These are phyloP conservation scores for Cremastobaeus sp. DNA, from an alignment of 2,888 invertebrate genomes.

Conservation along the genomic window DNA sequence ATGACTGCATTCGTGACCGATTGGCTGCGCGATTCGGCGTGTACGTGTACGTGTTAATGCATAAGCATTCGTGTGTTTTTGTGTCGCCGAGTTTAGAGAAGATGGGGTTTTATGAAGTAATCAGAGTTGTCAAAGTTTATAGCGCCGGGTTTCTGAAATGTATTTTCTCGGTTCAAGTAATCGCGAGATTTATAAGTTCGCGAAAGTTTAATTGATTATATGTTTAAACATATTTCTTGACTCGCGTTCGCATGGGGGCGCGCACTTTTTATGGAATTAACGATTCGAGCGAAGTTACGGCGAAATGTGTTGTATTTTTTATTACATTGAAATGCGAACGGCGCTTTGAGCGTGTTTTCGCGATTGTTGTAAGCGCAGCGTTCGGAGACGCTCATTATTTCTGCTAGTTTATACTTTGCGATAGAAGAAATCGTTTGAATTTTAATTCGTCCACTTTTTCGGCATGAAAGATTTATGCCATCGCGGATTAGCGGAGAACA, in stretches of 20 bases:
- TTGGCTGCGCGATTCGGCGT: slow-evolving; percentile 10
- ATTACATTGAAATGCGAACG: too few species aligned
- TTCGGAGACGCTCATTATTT: background rate
- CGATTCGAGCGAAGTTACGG: too few species aligned
- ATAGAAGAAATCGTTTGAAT: slow-evolving; percentile 6
- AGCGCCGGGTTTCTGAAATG: slow-evolving; percentile 32
- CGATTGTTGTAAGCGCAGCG: too few species aligned
- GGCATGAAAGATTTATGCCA: slow-evolving; percentile 27
- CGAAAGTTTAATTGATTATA: slow-evolving; percentile 53
- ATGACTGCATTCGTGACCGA: slow-evolving; percentile 32
- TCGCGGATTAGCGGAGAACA: slow-evolving; percentile 1
- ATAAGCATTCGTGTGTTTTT: background rate
- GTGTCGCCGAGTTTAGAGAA: slow-evolving; percentile 22
- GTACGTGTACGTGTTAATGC: background rate
- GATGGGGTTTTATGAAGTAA: slow-evolving; percentile 39
- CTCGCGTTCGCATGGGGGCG: slow-evolving; percentile 3
- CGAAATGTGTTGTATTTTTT: too few species aligned
- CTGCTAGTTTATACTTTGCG: background rate
- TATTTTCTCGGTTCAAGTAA: slow-evolving; percentile 40
- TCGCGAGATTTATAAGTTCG: slow-evolving; percentile 52
- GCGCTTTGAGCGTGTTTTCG: too few species aligned
- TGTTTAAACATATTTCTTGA: slow-evolving; percentile 40
- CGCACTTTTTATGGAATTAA: slow-evolving; percentile 26
- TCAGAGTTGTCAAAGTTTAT: slow-evolving; percentile 48
- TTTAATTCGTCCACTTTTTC: background rate